A percentile compares a stretch with the other conserved stretches of the same genome.
Evolutionary conservation across 2,113 vertebrate genomes (phyloP).

Genomic region (Rhea americana): DNA sequence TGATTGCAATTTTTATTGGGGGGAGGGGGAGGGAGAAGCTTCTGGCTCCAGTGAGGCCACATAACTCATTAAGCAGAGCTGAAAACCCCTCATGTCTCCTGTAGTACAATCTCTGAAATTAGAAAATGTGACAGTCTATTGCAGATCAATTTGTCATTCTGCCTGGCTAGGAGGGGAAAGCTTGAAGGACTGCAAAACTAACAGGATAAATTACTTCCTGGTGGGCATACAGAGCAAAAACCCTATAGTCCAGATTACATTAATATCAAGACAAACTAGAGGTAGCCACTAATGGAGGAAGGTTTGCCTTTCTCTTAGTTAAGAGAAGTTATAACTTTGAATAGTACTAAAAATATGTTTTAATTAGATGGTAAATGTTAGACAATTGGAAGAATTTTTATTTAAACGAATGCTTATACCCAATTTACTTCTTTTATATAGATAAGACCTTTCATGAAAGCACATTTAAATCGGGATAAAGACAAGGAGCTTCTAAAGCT

Average conservation of each 20-base stretch:
- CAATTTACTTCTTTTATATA: conserved; percentile 64
- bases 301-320: neutral
- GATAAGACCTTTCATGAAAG: conserved; percentile 99
- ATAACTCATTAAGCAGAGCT: neutral
- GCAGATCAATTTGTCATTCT: neutral
- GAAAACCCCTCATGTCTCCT: neutral
- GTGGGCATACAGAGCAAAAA: neutral
- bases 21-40: neutral
- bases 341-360: neutral
- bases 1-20: neutral
- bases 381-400: neutral
- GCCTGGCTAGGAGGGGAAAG: neutral
- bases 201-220: neutral
- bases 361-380: neutral
- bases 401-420: neutral
- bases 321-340: neutral
- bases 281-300: neutral
- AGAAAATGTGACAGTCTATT: neutral
- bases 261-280: neutral
- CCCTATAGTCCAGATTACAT: neutral
- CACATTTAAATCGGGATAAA: conserved; percentile 96
- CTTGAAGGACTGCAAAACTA: neutral
- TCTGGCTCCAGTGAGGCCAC: neutral
- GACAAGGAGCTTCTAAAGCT: conserved; percentile 96
- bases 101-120: neutral